Base-by-base conservation (phyloP, 2,888 invertebrate species). In the Epirrhoe tristata region DNA sequence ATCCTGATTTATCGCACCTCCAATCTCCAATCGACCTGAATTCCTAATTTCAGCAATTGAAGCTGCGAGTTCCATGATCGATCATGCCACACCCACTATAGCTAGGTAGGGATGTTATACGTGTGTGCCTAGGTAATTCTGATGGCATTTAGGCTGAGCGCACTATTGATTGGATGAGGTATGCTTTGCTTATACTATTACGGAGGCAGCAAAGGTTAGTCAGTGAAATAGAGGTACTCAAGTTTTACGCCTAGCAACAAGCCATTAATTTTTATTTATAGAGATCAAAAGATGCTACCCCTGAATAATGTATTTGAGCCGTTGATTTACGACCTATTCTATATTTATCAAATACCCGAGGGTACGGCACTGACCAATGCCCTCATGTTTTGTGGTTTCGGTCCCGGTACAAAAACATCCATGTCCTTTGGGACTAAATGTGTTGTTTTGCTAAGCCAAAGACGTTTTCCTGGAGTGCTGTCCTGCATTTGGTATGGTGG, bases 21-120 rank as follows among this genome's bases (percentile, higher is more conserved):
- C 61, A 58, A 63, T 46, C 66, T 62, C 63, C 57, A 60, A 65
- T 63, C 67, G 73, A 71, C 69, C 73, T 69, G 67, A 69, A 71
- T 73, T 59, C 67, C 73, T 73, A 71, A 73, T 73, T 71, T 69
- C 58, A 66, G 66, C 60, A 67, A 69, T 69, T 69, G 67, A 63
- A 58, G 62, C 59, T 56, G 55, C 46, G 56, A 43, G 43, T 48
- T 48, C 48, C 6, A 16, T 48, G 48, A 48, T 48, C 48, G 48
- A 48, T 48, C 16, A 48, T 14, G 48, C 6, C 48, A 16, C 14
- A 16, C 16, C 48, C 39, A 4, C 12, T 39, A 8, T 10, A 10
- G 12, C 4, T 43, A 43, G 12, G 12, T 43, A 43, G 39, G 39
- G 5, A 43, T 3, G 12, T 43, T 5, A 4, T 1, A 12, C 12